These are phyloP conservation scores for Hexactinellida sp. DNA, from an alignment of 37 sponge, comb jelly and placozoan species.

Conservation along the genomic window DNA sequence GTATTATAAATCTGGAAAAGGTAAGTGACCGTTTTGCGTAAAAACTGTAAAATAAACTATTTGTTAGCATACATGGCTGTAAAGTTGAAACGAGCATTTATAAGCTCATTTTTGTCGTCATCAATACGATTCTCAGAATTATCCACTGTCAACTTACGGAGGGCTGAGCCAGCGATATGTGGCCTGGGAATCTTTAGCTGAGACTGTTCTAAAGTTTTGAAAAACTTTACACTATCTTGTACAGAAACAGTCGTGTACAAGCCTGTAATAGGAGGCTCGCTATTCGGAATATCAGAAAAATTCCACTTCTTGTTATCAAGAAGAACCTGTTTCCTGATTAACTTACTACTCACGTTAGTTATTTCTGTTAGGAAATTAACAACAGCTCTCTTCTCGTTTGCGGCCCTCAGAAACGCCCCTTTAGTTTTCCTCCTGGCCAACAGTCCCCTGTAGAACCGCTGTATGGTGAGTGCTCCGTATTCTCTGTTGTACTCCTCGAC, in stretches of 20 bases:
- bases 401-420: not conserved
- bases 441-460: not conserved
- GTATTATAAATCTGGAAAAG: not conserved
- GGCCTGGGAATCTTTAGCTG: not conserved
- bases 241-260: not conserved
- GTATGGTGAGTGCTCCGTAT: not conserved
- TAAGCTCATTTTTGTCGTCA: not conserved
- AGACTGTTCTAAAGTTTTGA: not conserved
- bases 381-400: conserved; percentile 7
- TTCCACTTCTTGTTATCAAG: not conserved
- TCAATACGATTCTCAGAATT: not conserved
- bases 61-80: not conserved
- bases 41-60: not conserved
- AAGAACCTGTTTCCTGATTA: not conserved
- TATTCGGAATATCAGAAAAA: not conserved
- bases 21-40: not conserved
- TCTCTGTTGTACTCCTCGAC: conserved; percentile 10
- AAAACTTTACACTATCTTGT: conserved; percentile 9
- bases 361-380: not conserved
- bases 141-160: not conserved
- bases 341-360: not conserved
- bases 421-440: not conserved
- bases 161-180: not conserved
- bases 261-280: not conserved
- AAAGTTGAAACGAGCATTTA: not conserved